These are phyloP conservation scores for Pantherophis vulpinus DNA, from an alignment of 2,797 vertebrate genomes.

Conservation along the genomic window DNA sequence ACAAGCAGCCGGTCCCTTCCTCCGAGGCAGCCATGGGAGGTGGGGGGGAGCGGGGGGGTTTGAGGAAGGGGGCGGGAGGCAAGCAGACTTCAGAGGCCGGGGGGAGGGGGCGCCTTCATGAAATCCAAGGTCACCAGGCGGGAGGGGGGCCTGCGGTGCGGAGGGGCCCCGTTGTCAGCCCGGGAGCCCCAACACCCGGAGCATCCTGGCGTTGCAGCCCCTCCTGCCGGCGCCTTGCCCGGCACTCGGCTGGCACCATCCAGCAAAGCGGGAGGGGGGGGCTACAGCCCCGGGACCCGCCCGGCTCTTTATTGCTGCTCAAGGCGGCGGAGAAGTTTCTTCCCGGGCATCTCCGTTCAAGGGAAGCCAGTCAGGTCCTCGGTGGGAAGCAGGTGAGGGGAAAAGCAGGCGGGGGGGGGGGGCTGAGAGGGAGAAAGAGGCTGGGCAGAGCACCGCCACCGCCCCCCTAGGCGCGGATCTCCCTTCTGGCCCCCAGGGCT, in stretches of 20 bases:
- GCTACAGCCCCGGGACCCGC: neutral
- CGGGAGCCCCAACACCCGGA: constrained; percentile 42
- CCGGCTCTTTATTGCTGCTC: neutral
- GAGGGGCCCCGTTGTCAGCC: constrained; percentile 39
- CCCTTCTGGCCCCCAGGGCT: constrained; percentile 17
- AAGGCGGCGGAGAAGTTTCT: constrained; percentile 1
- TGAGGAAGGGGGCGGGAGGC: neutral
- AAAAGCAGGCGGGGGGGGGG: neutral
- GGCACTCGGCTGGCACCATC: constrained; percentile 9
- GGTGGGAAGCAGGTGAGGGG: neutral
- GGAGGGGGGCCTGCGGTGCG: constrained; percentile 13
- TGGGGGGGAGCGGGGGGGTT: constrained; percentile 61
- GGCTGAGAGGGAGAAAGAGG: too few species aligned
- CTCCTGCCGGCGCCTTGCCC: neutral
- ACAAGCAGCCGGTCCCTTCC: constrained; percentile 79
- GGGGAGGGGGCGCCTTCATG: constrained; percentile 58
- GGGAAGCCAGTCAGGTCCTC: neutral
- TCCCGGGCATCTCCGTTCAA: neutral
- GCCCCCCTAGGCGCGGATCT: neutral
- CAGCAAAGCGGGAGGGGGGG: neutral
- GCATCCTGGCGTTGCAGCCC: constrained; percentile 42
- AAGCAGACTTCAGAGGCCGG: constrained; percentile 46
- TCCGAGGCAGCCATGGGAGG: constrained; percentile 85
- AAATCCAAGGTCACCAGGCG: constrained; percentile 73
- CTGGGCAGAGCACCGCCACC: neutral